Percentiles rank a stretch among this genome's conserved stretches.
Conservation (phyloP, 2,797 vertebrate genomes). For the Labroides dimidiatus region DNA sequence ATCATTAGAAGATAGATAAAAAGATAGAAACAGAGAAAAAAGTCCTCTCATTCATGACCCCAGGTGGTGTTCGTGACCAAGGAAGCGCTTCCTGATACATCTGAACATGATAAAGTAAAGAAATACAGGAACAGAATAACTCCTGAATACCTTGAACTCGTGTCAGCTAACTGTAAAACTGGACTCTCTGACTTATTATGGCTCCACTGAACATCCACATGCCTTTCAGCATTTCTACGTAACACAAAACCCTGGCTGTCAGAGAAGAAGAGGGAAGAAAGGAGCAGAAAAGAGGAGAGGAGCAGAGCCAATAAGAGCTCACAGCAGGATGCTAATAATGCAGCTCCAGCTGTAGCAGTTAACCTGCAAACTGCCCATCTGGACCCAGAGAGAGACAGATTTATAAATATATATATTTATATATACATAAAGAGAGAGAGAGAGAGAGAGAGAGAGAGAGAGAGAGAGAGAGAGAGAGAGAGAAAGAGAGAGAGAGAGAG, state of each 20-base stretch:
- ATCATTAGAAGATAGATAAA: too few species aligned
- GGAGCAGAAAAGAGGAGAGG: constrained; percentile 71
- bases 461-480: constrained; percentile 7
- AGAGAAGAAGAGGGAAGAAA: constrained; percentile 49
- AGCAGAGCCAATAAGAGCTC: constrained; percentile 95
- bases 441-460: too few species aligned
- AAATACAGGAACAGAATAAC: background rate
- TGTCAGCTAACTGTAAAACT: background rate
- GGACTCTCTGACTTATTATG: background rate
- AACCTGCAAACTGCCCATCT: constrained; percentile 99
- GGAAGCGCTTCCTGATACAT: background rate
- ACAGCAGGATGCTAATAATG: constrained; percentile 99
- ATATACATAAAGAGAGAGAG: too few species aligned
- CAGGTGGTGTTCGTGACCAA: background rate
- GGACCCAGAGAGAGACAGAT: constrained; percentile 81
- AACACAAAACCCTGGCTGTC: constrained; percentile 61
- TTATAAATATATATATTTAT: constrained; percentile 1
- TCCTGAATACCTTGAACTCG: background rate
- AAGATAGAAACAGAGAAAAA: too few species aligned
- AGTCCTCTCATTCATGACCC: too few species aligned
- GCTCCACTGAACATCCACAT: background rate
- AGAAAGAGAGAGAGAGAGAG: constrained; percentile 13
- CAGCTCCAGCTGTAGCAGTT: constrained; percentile 99
- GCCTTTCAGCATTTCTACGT: constrained; percentile 8
- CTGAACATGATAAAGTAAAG: background rate